These are phyloP conservation scores for Brenthis ino DNA, from an alignment of 2,888 invertebrate species.

Conservation along the genomic window DNA sequence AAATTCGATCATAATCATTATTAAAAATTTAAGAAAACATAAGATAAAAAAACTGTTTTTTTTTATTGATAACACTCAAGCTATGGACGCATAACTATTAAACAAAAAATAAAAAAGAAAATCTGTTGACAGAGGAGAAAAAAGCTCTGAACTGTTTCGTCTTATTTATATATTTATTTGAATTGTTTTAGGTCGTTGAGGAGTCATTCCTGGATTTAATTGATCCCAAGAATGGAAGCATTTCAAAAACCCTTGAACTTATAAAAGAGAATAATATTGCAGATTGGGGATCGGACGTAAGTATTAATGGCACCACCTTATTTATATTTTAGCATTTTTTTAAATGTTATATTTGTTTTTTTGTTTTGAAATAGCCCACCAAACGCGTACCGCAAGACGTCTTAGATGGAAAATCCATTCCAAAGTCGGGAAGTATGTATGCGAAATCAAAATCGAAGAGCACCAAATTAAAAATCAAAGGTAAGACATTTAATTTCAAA, in stretches of 20 bases:
- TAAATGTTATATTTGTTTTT: constrained; percentile 3
- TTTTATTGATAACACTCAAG: too few relatives aligned
- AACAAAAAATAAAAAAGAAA: too few relatives aligned
- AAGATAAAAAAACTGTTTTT: too few relatives aligned
- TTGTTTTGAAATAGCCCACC: constrained; percentile 59
- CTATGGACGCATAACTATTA: too few relatives aligned
- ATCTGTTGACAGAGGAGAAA: background rate
- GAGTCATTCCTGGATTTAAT: constrained; percentile 88
- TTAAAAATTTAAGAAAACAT: too few relatives aligned
- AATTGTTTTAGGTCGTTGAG: constrained; percentile 84
- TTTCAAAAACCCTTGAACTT: constrained; percentile 83
- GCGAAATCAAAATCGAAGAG: constrained; percentile 71
- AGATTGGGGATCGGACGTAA: constrained; percentile 92
- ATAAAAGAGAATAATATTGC: constrained; percentile 89
- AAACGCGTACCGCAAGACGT: constrained; percentile 78
- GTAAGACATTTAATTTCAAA: constrained; percentile 46
- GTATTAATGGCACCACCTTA: constrained; percentile 45
- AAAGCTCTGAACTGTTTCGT: background rate
- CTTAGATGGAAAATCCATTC: constrained; percentile 79
- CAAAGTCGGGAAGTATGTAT: constrained; percentile 83
- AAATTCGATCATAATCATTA: too few relatives aligned
- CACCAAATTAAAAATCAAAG: constrained; percentile 72
- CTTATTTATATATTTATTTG: constrained; percentile 2
- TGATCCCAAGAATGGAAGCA: constrained; percentile 81
- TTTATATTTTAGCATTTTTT: background rate